Evolutionary conservation across 2,113 vertebrate species (phyloP), one percentile per base, ranked within the genome.

Genomic region (Dunckerocampus dactyliophorus): DNA sequence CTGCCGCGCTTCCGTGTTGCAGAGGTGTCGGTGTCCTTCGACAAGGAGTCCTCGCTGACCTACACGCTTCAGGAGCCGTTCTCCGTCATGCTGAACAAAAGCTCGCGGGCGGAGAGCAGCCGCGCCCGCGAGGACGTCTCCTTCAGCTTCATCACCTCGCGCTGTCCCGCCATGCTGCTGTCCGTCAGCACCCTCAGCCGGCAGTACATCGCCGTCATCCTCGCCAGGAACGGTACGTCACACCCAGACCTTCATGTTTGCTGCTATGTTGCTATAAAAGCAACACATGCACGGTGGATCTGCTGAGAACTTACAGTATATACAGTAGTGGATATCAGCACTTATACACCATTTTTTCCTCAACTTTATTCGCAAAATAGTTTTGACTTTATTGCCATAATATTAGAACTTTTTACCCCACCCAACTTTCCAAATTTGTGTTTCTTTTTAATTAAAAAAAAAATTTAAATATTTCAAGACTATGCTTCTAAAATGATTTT

Each of bases 21-120:
- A 99, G 97, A 98, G 74, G 93, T 99, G 82, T 97, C 96, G 15
- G 94, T 96, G 54, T 83, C 94, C 77, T 98, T 99, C 82, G 95
- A 97, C 86, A 85, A 82, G 0, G 83, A 92, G 59, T 94, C 95
- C 50, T 98, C 95, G 0, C 81, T 98, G 76, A 95, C 92, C 47
- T 99, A 98, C 72, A 85, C 88, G 71, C 94, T 98, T 80, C 96
- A 98, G 89, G 96, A 98, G 71, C 93, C 94, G 3, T 96, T 96
- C 77, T 95, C 93, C 0, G 95, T 98, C 76, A 95, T 93, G 66
- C 95, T 93, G 89, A 97, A 98, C 77, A 59, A 87, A 55, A 98
- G 89, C 69, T 82, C 87, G 0, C 87, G 90, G 45, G 92, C 92
- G 0, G 94, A 94, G 51, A 81, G 85, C 20, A 69, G 65, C 79